These are phyloP conservation scores for human (Homo sapiens) DNA, from an alignment of 2,113 vertebrate species.

Conservation along the genomic window GRCh38 chr12:18463001-18463500, in stretches of 20 bases:
- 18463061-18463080: not conserved
- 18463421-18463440: not conserved
- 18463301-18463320: not conserved
- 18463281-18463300: not conserved
- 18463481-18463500: not conserved
- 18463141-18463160: not conserved
- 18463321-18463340: not conserved
- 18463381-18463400: not conserved
- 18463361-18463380: not conserved
- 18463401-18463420: not conserved
- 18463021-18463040: slow-evolving; percentile 27
- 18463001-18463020: not conserved
- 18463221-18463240: not conserved
- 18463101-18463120: not conserved
- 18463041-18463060: not conserved
- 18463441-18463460: not conserved
- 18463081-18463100: slow-evolving; percentile 1
- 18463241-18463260: not conserved
- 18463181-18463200: slow-evolving; percentile 33
- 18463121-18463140: slow-evolving; percentile 5
- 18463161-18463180: not conserved
- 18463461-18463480: not conserved
- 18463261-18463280: not conserved
- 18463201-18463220: not conserved
- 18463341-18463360: not conserved